A percentile compares a stretch with the other conserved stretches of the same genome.
Conservation (phyloP, 1,140 invertebrate species). For the Aphis craccivora region DNA sequence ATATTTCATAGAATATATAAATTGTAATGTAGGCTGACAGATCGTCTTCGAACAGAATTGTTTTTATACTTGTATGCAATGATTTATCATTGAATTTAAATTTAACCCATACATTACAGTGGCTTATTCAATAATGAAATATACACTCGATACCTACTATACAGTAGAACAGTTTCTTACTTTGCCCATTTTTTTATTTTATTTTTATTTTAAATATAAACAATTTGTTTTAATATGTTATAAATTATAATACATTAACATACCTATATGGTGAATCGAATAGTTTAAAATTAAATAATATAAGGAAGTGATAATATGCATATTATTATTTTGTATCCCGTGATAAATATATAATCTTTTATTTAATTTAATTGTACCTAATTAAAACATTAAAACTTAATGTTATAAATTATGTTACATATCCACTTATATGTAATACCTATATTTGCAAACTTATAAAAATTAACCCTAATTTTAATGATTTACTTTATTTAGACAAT, state of each 20-base stretch:
- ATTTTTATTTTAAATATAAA: too few species aligned
- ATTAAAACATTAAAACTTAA: not conserved
- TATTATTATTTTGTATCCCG: too few species aligned
- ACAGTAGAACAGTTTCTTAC: not conserved
- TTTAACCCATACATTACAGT: not conserved
- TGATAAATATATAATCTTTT: too few species aligned
- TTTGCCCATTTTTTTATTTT: not conserved
- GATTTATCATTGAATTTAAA: not conserved
- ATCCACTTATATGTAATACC: not conserved
- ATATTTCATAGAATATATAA: too few species aligned
- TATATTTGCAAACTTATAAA: too few species aligned
- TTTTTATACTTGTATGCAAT: not conserved
- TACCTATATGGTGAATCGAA: not conserved
- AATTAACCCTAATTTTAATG: not conserved
- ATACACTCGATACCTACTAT: not conserved
- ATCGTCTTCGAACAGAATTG: too few species aligned
- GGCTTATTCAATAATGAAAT: not conserved
- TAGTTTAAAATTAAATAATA: not conserved
- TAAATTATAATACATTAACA: not conserved
- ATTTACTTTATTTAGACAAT: not conserved
- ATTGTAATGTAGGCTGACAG: too few species aligned
- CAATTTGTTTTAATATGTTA: too few species aligned
- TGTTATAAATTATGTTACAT: not conserved
- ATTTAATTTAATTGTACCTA: too few species aligned
- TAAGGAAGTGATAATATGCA: not conserved